Percentiles rank a stretch among this genome's conserved stretches.
These are phyloP conservation scores for Irena cyanogastra DNA, from an alignment of 2,113 vertebrate species.

Conservation along the genomic window DNA sequence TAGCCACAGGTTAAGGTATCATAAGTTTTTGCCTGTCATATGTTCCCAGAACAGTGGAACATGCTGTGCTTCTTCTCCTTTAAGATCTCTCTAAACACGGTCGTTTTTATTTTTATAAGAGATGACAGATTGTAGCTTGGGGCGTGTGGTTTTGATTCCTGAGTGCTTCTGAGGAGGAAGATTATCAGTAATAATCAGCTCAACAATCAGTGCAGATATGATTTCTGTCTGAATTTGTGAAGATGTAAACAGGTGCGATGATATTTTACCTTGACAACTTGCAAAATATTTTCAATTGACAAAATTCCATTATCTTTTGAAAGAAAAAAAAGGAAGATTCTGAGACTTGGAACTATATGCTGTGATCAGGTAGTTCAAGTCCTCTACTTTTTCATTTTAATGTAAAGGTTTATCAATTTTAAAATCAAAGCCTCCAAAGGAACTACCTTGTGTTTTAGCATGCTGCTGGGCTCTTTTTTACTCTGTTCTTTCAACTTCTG, in stretches of 20 bases:
- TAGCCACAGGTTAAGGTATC: not conserved
- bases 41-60: not conserved
- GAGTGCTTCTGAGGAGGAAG: not conserved
- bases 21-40: not conserved
- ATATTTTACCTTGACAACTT: not conserved
- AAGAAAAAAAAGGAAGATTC: not conserved
- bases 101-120: not conserved
- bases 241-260: not conserved
- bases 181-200: not conserved
- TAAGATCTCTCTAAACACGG: not conserved
- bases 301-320: not conserved
- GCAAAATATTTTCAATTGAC: not conserved
- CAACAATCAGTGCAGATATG: not conserved
- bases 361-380: not conserved
- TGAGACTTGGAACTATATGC: not conserved
- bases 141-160: conserved; percentile 22
- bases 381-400: not conserved
- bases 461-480: not conserved
- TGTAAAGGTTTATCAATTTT: not conserved
- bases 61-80: not conserved
- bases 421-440: not conserved
- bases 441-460: not conserved
- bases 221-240: not conserved
- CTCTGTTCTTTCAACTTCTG: not conserved
- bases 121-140: not conserved